Evolutionary conservation across 2,888 invertebrate genomes (phyloP).

Genomic region (Ypsolopha sequella): DNA sequence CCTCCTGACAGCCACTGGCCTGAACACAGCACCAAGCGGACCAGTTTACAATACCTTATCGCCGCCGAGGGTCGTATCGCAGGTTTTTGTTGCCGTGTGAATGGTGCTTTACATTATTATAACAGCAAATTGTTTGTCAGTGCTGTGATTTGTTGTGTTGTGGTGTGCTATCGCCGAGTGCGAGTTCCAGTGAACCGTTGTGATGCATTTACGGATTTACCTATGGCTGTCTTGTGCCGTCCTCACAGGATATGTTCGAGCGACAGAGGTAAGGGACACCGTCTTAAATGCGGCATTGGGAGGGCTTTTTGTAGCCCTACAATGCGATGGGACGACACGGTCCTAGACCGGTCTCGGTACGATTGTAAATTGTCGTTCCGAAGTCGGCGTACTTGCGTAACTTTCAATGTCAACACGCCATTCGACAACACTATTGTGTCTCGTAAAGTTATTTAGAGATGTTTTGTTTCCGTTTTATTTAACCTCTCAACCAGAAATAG

Average conservation of each 20-base stretch:
- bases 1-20: slow-evolving; percentile 28
- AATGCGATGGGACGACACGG: slow-evolving; percentile 18
- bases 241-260: slow-evolving; percentile 80
- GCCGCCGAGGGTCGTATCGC: slow-evolving; percentile 50
- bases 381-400: slow-evolving; percentile 42
- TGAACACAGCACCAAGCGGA: slow-evolving; percentile 53
- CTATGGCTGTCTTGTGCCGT: slow-evolving; percentile 79
- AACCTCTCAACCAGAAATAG: background rate
- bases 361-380: background rate
- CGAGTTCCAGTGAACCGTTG: slow-evolving; percentile 61
- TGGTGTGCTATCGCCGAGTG: slow-evolving; percentile 48
- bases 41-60: slow-evolving; percentile 57
- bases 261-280: slow-evolving; percentile 78
- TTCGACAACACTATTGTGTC: background rate
- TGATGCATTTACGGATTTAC: slow-evolving; percentile 84
- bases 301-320: slow-evolving; percentile 50
- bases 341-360: slow-evolving; percentile 12
- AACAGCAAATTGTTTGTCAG: slow-evolving; percentile 54
- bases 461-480: background rate
- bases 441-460: background rate
- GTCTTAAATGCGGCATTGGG: slow-evolving; percentile 59
- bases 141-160: slow-evolving; percentile 53
- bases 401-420: slow-evolving; percentile 59
- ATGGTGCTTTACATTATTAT: slow-evolving; percentile 64
- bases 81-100: slow-evolving; percentile 50